Base-by-base conservation (phyloP, 2,113 vertebrate species). In the Nanorana parkeri region DNA sequence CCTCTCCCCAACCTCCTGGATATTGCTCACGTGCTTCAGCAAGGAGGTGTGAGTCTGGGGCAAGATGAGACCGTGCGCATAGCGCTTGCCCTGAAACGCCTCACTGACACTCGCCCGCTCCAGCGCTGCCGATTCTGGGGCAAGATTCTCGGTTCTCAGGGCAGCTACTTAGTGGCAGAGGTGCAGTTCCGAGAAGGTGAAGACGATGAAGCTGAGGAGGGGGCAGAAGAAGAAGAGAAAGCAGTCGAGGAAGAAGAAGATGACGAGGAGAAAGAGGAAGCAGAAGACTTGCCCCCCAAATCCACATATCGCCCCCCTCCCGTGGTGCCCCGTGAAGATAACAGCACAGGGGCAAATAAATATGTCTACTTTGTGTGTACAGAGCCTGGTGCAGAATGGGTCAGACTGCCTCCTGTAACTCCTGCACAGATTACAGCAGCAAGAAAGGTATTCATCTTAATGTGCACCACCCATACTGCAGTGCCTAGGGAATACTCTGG, bases 121-220 rank as follows among this genome's bases (percentile, higher is more conserved):
- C 93, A 92, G 68, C 93, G 56, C 41, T 99, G 97, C 82, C 92
- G 95, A 54, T 94, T 99, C 85, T 99, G 98, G 97, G 98, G 98
- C 4, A 99, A 98, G 86, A 94, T 99, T 80, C 83, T 99, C 78
- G 98, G 97, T 15, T 88, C 87, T 23, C 89, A 94, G 77, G 91
- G 86, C 85, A 96, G 92, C 89, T 99, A 99, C 24, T 89, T 99
- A 71, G 82, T 99, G 68, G 97, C 96, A 24, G 97, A 99, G 90
- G 95, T 91, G 24, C 92, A 96, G 76, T 92, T 91, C 76, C 87
- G 84, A 24, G 96, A 97, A 5, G 93, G 92, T 3, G 95, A 93
- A 76, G 95, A 94, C 21, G 96, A 96, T 6, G 94, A 95, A 23
- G 95, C 96, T 67, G 75, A 85, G 10, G 92, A 78, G 32, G 60